Evolutionary conservation across 2,888 invertebrate genomes (phyloP), one percentile per base, ranked within the genome.

Genomic region (Herminia tarsipennalis): DNA sequence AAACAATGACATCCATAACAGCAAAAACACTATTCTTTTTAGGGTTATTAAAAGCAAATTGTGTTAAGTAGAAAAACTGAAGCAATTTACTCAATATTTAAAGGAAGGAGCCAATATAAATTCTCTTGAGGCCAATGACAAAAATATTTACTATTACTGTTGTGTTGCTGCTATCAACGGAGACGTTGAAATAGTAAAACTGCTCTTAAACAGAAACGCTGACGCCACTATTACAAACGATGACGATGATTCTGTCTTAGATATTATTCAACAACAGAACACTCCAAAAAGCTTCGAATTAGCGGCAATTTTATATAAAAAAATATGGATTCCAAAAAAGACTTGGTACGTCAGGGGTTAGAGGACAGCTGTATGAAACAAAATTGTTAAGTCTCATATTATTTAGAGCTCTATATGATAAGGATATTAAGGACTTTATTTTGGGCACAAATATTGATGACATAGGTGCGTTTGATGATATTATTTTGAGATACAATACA

Each of bases 381-480:
- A 68, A 68, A 39, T 16, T 68, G 5, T 43, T 66, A 16, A 56
- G 51, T 22, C 39, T 68, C 17, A 52, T 68, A 27, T 54, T 66
- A 24, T 36, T 58, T 8, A 53, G 59, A 40, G 54, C 54, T 21
- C 38, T 57, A 3, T 42, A 43, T 27, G 42, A 51, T 14, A 30
- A 55, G 5, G 34, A 63, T 5, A 37, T 65, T 16, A 39, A 40
- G 6, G 12, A 37, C 10, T 59, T 60, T 12, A 21, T 33, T 32
- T 18, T 60, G 30, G 59, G 48, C 28, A 54, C 54, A 8, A 69
- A 63, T 17, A 39, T 66, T 3, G 40, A 47, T 1, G 46, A 29
- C 3, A 30, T 67, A 10, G 70, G 66, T 3, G 69, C 61, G 30
- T 60, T 70, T 21, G 70, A 70, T 49, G 70, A 70, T 20, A 58